These are phyloP conservation scores for Chironomus tepperi DNA, from an alignment of 1,140 invertebrate genomes.

Conservation along the genomic window DNA sequence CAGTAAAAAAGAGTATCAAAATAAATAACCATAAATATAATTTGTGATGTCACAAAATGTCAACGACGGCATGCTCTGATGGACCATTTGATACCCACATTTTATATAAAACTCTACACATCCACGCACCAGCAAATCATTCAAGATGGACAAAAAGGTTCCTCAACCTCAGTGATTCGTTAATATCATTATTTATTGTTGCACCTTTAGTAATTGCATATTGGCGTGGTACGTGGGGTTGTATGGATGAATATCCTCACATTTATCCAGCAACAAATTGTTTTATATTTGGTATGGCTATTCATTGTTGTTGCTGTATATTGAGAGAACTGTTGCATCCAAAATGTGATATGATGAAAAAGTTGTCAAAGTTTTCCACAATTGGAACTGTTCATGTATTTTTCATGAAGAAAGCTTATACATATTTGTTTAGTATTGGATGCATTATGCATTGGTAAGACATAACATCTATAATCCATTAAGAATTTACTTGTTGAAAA, in stretches of 20 bases:
- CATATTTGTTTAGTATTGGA: conserved; percentile 46
- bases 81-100: neutral
- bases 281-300: conserved; percentile 41
- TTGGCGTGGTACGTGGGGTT: conserved; percentile 56
- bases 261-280: conserved; percentile 43
- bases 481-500: too few relatives aligned
- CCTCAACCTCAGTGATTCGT: conserved; percentile 1
- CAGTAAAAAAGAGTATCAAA: neutral
- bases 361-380: neutral
- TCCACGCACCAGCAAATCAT: neutral
- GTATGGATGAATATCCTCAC: conserved; percentile 48
- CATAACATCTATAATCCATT: too few relatives aligned
- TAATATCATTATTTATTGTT: conserved; percentile 39
- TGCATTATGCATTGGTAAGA: conserved; percentile 55
- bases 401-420: conserved; percentile 41
- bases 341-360: conserved; percentile 26
- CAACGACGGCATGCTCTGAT: neutral
- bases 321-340: conserved; percentile 34
- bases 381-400: conserved; percentile 7
- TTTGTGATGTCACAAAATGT: neutral
- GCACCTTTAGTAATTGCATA: conserved; percentile 52
- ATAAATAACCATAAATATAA: neutral
- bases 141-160: conserved; percentile 5
- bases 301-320: conserved; percentile 43
- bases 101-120: neutral